Evolutionary conservation across 1,140 invertebrate species (phyloP).

Genomic region (Meloidogyne hapla): DNA sequence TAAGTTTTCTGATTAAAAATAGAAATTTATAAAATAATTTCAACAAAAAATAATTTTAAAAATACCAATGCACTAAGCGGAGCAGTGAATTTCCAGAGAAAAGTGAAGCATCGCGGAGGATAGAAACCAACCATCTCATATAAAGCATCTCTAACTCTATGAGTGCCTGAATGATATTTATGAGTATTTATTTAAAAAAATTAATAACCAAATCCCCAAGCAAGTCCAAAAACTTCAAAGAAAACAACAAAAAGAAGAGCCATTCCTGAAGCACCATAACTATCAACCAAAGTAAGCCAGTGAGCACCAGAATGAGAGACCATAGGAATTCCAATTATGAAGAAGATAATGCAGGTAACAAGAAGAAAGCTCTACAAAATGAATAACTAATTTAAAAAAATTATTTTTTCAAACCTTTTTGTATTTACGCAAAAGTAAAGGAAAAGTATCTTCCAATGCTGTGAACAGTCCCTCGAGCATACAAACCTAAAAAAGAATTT

Average conservation of each 20-base stretch:
- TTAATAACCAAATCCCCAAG: slow-evolving; percentile 84
- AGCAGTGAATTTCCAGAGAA: slow-evolving; percentile 82
- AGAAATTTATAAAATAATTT: too few relatives aligned
- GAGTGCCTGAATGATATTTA: slow-evolving; percentile 71
- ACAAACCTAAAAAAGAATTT: slow-evolving; percentile 47
- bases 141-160: slow-evolving; percentile 90
- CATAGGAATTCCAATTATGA: slow-evolving; percentile 58
- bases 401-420: slow-evolving; percentile 43
- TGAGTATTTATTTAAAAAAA: not conserved
- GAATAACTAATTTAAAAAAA: not conserved
- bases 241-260: slow-evolving; percentile 93
- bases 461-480: slow-evolving; percentile 62
- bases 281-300: slow-evolving; percentile 88
- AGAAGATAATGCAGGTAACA: slow-evolving; percentile 53
- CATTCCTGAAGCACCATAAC: slow-evolving; percentile 80
- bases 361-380: slow-evolving; percentile 36
- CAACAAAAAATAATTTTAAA: too few relatives aligned
- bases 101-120: slow-evolving; percentile 84
- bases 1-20: too few relatives aligned
- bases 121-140: slow-evolving; percentile 97
- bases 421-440: slow-evolving; percentile 51
- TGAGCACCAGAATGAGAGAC: slow-evolving; percentile 77
- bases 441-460: slow-evolving; percentile 59
- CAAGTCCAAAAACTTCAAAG: slow-evolving; percentile 90
- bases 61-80: slow-evolving; percentile 79